Base-by-base conservation (phyloP, 92 coral and sea anemone species). In the Epizoanthus stellaris region DNA sequence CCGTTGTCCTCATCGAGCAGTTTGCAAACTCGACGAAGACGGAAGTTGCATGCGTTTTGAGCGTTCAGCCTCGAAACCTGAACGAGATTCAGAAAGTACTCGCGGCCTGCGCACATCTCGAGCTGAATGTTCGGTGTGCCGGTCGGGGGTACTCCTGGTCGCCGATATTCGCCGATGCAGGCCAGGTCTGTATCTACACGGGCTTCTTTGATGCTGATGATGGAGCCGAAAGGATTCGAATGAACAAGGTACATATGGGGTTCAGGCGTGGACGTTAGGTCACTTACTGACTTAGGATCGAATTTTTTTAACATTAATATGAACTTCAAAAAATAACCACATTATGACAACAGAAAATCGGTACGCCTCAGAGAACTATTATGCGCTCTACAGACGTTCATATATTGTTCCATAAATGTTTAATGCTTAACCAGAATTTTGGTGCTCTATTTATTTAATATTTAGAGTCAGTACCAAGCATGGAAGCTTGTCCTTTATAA, bases 71-170 rank as follows among this genome's bases (percentile, higher is more conserved):
- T 9, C 89, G 80, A 82, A 90, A 63, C 71, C 30, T 79, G 71
- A 38, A 21, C 5, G 93, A 90, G 72, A 90, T 90, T 67, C 47
- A 60, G 72, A 76, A 42, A 34, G 91, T 90, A 23, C 85, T 90
- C 38, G 40, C 52, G 30, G 88, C 93, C 71, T 79, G 83, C 5
- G 15, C 30, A 13, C 54, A 67, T 3, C 15, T 65, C 10, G 16
- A 77, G 57, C 21, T 84, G 56, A 74, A 80, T n/a, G 82, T 88
- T 70, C 91, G 91, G 38, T 88, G 91, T 70, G 84, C 80, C 17
- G 91, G 91, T 2, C 86, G 81, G 21, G 91, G 89, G 20, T 88
- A 88, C 42, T 84, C 89, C 6, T 88, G 91, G 91, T 76, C 91
- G 42, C 91, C 91, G 54, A 64, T 88, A 47, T 88, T 88, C 80